phyloP scores from a whole-genome alignment of 2,797 vertebrate species.

The Lateolabrax maculatus region DNA sequence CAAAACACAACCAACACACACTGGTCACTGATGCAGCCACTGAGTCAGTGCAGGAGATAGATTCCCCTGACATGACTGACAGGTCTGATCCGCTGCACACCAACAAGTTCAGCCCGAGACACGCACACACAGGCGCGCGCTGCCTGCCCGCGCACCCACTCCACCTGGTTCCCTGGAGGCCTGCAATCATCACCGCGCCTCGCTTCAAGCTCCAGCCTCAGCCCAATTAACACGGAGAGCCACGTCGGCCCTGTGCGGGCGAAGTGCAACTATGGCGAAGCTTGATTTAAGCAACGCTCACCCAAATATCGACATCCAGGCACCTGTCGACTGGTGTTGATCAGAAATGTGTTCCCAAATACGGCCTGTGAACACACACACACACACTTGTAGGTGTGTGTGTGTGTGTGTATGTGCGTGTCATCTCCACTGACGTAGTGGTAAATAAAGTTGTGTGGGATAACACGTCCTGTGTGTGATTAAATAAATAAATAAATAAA shows the following conservation, averaged over 20 bases:
- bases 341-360: constrained; percentile 22
- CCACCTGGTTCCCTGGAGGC: constrained; percentile 49
- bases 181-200: constrained; percentile 9
- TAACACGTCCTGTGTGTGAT: neutral
- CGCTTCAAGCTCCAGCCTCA: constrained; percentile 4
- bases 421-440: neutral
- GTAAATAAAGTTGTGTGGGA: constrained; percentile 20
- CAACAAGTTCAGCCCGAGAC: constrained; percentile 13
- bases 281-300: neutral
- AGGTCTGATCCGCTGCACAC: neutral
- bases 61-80: constrained; percentile 42
- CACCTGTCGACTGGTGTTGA: constrained; percentile 21
- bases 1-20: neutral
- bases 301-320: constrained; percentile 21
- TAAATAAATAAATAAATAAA: neutral
- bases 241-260: neutral
- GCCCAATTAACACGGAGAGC: neutral
- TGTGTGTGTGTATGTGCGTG: neutral
- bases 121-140: neutral
- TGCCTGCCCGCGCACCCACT: constrained; percentile 16
- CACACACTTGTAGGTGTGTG: neutral
- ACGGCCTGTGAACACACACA: neutral
- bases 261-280: neutral
- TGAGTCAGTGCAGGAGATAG: neutral
- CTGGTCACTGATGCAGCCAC: neutral